Conservation (phyloP, 2,113 vertebrate species). For the Excalfactoria chinensis region DNA sequence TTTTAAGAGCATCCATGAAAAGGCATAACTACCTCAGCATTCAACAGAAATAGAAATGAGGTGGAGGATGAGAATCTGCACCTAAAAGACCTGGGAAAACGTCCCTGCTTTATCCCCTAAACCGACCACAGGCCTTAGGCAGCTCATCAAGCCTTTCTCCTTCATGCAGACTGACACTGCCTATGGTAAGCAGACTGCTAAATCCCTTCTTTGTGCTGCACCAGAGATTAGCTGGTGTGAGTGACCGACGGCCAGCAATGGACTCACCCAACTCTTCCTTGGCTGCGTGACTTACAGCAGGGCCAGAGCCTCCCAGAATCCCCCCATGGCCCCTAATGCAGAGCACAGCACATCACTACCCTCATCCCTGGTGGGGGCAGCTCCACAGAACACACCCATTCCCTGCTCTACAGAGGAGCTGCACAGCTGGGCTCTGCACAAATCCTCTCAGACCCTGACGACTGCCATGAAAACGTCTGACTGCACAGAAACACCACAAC, state of each 20-base stretch:
- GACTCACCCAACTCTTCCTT: not conserved
- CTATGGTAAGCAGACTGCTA: not conserved
- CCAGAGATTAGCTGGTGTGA: not conserved
- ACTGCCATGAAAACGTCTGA: not conserved
- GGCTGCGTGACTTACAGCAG: not conserved
- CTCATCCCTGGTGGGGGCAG: not conserved
- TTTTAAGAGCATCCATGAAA: not conserved
- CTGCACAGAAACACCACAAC: not conserved
- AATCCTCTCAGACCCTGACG: not conserved
- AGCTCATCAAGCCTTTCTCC: not conserved
- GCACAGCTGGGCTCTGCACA: not conserved
- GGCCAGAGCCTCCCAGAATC: not conserved
- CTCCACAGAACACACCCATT: not conserved
- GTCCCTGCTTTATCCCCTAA: not conserved
- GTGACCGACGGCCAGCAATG: not conserved
- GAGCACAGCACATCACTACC: not conserved
- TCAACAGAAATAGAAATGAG: too few species aligned
- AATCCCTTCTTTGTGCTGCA: not conserved
- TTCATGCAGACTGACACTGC: not conserved
- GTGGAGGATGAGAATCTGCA: not conserved
- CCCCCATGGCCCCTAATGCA: not conserved
- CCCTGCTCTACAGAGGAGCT: not conserved
- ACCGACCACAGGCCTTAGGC: not conserved
- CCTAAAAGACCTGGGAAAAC: not conserved
- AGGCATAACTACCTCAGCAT: not conserved